Base-by-base conservation (phyloP, 2,888 invertebrate genomes). In the Chrysodeixis includens region DNA sequence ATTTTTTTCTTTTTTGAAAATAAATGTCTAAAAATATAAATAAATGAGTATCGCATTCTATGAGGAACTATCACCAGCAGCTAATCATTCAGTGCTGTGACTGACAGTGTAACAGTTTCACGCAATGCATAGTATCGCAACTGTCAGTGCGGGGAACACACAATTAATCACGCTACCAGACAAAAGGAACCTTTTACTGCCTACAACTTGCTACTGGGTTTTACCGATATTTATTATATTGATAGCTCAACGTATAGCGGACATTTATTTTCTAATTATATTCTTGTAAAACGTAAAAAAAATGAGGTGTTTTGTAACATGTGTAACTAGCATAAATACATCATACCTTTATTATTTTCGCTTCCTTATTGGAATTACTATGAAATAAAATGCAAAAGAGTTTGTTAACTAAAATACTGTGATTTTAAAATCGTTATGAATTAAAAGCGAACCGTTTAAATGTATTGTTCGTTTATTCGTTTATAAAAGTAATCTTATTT, bases 91-190 rank as follows among this genome's bases (percentile, higher is more conserved):
- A 60, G 71, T 67, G 62, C 67, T 69, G 56, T 65, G 77, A 68
- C 56, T 30, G 79, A 67, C 78, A 70, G 22, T 69, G 49, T 26
- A 16, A 52, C 61, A 54, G 58, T 69, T 60, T 65, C 75, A 74
- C 66, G 75, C 76, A 66, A 65, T 65, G 65, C 72, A 71, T 60
- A 74, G 62, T 58, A 60, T 62, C 64, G 62, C 66, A 60, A 66
- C 78, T 80, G 84, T 83, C 83, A 78, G 69, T 78, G 66, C 74
- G 68, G 74, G 70, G 79, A 83, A 78, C 82, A 78, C 66, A 83
- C 79, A 85, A 86, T 86, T 86, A 86, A 86, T 87, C 84, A 85
- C 79, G 69, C 74, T 65, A 64, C 68, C 76, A 82, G 69, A 81
- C 83, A 78, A 85, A 78, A 76, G 76, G 69, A 76, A 69, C 79